Conservation (phyloP, 2,113 vertebrate species). For the Notothenia rossii region DNA sequence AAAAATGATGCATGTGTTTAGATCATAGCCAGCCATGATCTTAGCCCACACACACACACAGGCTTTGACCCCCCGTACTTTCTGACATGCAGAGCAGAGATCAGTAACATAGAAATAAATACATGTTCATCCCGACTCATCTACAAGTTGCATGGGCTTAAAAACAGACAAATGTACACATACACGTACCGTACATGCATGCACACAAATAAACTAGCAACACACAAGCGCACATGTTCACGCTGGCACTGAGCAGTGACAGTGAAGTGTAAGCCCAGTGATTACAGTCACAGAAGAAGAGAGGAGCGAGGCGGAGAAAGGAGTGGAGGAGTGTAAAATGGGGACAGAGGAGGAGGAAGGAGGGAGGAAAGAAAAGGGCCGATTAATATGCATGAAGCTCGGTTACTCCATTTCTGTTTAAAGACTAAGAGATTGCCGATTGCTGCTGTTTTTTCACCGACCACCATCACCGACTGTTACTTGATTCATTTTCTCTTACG, state of each 20-base stretch:
- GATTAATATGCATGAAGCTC: slow-evolving; percentile 44
- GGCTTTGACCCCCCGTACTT: slow-evolving; percentile 27
- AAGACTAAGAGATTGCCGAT: slow-evolving; percentile 28
- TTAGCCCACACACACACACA: neutral
- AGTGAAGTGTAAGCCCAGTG: slow-evolving; percentile 66
- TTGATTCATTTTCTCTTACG: neutral
- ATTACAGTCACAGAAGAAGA: slow-evolving; percentile 72
- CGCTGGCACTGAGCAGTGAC: slow-evolving; percentile 61
- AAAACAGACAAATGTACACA: slow-evolving; percentile 8
- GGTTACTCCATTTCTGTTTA: slow-evolving; percentile 14
- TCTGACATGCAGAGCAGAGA: slow-evolving; percentile 16
- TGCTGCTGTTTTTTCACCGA: slow-evolving; percentile 11
- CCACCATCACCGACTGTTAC: slow-evolving; percentile 1
- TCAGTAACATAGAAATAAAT: slow-evolving; percentile 28
- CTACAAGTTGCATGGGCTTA: neutral
- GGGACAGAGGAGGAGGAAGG: slow-evolving; percentile 27
- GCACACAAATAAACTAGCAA: slow-evolving; percentile 21
- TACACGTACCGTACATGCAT: neutral
- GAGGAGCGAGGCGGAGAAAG: slow-evolving; percentile 79
- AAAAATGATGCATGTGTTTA: neutral
- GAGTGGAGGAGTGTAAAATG: slow-evolving; percentile 77
- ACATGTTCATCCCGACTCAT: slow-evolving; percentile 12
- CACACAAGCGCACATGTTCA: slow-evolving; percentile 25
- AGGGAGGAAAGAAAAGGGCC: slow-evolving; percentile 5
- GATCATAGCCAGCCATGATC: slow-evolving; percentile 19